Evolutionary conservation across 2,113 vertebrate genomes (phyloP).

Genomic region (Anser cygnoides): DNA sequence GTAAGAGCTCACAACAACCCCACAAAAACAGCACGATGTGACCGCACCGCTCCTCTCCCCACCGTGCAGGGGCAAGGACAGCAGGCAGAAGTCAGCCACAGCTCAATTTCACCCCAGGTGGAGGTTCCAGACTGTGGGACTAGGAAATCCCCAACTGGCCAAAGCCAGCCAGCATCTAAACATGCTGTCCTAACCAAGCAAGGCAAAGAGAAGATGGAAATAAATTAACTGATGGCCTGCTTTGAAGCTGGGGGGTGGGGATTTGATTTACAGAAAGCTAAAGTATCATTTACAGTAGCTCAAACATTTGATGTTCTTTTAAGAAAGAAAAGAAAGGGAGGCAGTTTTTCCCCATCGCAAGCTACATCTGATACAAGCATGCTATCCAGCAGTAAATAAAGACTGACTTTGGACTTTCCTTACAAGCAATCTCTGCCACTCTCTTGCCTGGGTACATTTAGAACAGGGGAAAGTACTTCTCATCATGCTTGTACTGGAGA

Average conservation of each 20-base stretch:
- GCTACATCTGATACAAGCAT: neutral
- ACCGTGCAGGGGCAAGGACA: neutral
- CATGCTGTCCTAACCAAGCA: neutral
- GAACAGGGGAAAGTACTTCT: neutral
- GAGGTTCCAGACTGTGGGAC: neutral
- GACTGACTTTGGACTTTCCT: neutral
- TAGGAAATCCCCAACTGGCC: neutral
- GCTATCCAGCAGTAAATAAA: conserved; percentile 1
- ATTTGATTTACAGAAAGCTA: neutral
- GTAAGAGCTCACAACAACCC: neutral
- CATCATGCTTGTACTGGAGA: neutral
- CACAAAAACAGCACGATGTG: neutral
- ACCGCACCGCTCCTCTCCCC: accelerated
- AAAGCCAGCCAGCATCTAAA: neutral
- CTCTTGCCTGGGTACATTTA: neutral
- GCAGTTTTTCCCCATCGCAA: neutral
- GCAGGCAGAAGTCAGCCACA: neutral
- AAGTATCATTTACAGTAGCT: neutral
- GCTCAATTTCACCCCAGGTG: neutral
- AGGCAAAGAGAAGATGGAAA: neutral
- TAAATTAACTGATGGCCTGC: neutral
- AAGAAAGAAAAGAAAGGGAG: neutral
- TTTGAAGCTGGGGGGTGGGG: neutral
- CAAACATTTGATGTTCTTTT: neutral
- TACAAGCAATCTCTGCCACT: neutral